Evolutionary conservation across 2,797 vertebrate species (phyloP), one percentile per base, ranked within the genome.

Genomic region (Lepilemur septentrionalis): DNA sequence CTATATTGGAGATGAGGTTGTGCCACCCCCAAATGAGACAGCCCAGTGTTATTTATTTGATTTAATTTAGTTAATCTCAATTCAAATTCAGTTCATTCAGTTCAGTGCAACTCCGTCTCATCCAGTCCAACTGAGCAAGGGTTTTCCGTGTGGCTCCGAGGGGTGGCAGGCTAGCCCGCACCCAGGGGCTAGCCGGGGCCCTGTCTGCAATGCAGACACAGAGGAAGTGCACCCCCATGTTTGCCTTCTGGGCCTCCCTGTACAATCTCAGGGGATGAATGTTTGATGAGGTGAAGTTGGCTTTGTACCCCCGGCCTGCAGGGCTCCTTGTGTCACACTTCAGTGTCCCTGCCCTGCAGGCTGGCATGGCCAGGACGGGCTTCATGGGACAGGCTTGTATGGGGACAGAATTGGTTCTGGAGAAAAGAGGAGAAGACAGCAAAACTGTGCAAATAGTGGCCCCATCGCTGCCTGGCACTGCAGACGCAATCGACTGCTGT

Each of bases 401-500:
- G 35, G 35, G 20, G 9, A 52, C 28, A 69, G 25, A 70, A 15
- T 3, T 1, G 35, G 20, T 30, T 10, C 70, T 13, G 7, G n/a
- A 48, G 65, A 13, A 12, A 72, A 76, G 52, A 69, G 11, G 9
- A 57, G 20, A 9, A 43, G 80, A 28, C 1, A 4, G 12, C 57
- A 10, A 14, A 10, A 14, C 43, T 13, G 2, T 2, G 75, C 38
- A 55, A 38, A 17, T 46, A 20, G 55, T 0, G 0, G 6, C 6
- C 38, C 55, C 70, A 17, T 70, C 1, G 2, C 35, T 5, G 9
- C 65, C 41, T 7, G 75, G 20, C 5, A 2, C 7, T 0, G 18
- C 3, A 23, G 69, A 52, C 1, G 13, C 3, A 5, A 32, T 2
- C 0, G 11, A 2, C 22, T 3, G 59, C 35, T 43, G n/a, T 0